Percentiles rank a stretch among this genome's conserved stretches.
Evolutionary conservation across 2,888 invertebrate species (phyloP).

Genomic region (Eupithecia pulchellata): DNA sequence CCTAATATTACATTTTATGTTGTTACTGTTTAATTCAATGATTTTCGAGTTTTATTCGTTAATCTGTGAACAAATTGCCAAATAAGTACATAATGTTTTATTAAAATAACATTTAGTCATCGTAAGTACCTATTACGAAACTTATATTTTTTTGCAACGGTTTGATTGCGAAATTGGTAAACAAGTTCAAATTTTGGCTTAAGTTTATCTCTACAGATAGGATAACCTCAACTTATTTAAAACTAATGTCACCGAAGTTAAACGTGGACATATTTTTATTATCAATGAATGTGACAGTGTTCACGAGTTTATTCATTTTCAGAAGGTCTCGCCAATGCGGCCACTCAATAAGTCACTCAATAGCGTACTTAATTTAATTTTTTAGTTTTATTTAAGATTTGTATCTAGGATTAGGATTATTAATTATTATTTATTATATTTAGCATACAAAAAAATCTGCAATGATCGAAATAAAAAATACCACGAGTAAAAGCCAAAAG

Average conservation of each 20-base stretch:
- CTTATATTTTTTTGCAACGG: not conserved
- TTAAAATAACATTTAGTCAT: not conserved
- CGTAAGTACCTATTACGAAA: not conserved
- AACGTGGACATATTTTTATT: slow-evolving; percentile 1
- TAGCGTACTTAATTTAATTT: no score
- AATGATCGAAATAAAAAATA: not conserved
- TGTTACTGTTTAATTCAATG: not conserved
- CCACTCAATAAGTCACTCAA: no score
- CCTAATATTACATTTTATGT: no score
- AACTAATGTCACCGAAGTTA: not conserved
- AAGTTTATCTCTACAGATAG: slow-evolving; percentile 10
- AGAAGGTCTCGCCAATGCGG: no score
- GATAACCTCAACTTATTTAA: slow-evolving; percentile 6
- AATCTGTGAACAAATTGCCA: not conserved
- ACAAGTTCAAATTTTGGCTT: slow-evolving; percentile 9
- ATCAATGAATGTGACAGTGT: not conserved
- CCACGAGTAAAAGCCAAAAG: not conserved
- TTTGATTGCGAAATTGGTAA: slow-evolving; percentile 1
- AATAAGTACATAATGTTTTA: not conserved
- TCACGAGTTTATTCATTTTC: not conserved
- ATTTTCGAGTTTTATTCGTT: not conserved
- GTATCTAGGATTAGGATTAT: no score
- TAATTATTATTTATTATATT: no score
- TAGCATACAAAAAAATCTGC: not conserved
- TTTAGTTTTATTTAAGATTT: no score